These are phyloP conservation scores for Lepus americanus DNA, from an alignment of 2,113 vertebrate genomes.

Conservation along the genomic window DNA sequence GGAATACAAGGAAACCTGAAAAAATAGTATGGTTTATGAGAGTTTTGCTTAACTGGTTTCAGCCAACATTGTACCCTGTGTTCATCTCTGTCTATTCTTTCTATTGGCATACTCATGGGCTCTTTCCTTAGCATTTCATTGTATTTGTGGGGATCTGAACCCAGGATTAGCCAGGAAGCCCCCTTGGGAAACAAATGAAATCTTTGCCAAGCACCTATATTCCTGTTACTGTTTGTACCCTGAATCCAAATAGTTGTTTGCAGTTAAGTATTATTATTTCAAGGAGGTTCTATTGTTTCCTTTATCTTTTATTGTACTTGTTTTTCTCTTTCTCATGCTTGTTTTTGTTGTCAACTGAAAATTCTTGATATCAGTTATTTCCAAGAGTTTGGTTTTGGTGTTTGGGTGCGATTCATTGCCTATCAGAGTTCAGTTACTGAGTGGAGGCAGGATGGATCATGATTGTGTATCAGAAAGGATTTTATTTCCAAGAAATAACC, in stretches of 20 bases:
- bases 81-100: conserved; percentile 80
- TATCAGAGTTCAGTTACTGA: conserved; percentile 41
- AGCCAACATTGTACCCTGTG: conserved; percentile 57
- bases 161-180: conserved; percentile 76
- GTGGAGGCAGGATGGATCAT: conserved; percentile 45
- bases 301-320: neutral
- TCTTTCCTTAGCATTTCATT: conserved; percentile 83
- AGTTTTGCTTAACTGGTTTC: conserved; percentile 84
- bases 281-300: conserved; percentile 65
- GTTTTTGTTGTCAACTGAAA: conserved; percentile 62
- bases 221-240: neutral
- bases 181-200: conserved; percentile 78
- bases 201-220: conserved; percentile 54
- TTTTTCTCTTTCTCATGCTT: neutral
- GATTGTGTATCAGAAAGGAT: neutral
- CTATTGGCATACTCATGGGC: conserved; percentile 78
- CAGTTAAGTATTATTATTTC: conserved; percentile 58
- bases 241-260: conserved; percentile 29
- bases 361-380: conserved; percentile 75
- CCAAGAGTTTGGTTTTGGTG: conserved; percentile 61
- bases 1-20: conserved; percentile 81
- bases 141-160: conserved; percentile 73
- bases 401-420: conserved; percentile 65
- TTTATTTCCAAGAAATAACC: conserved; percentile 33
- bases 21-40: conserved; percentile 75